Base-by-base conservation (phyloP, 2,888 invertebrate species). In the Pachycephus smyrnensis region DNA sequence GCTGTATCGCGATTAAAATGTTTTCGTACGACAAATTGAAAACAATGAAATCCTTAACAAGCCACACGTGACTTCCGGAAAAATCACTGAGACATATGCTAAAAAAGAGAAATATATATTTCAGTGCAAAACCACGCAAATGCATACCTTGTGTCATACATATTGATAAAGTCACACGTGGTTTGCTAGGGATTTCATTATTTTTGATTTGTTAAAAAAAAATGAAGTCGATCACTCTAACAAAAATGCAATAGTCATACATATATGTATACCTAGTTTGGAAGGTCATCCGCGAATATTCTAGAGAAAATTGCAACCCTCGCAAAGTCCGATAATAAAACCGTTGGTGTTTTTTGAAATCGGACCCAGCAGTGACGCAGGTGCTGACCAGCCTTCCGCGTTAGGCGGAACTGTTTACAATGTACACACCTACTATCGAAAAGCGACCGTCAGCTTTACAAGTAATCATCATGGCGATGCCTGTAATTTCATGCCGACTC, bases 331-430 rank as follows among this genome's bases (percentile, higher is more conserved):
- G 40, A 55, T 15, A 55, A 23, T 55, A 55, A 9, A 55, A 23
- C 40, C 40, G 71, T 30, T 71, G 12, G 12, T 33, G 71, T 33
- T 71, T 71, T 9, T 71, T 31, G 71, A 71, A 71, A 71, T 71
- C 11, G 33, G 31, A 71, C 30, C 71, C 71, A 32, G 11, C 71
- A 3, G 31, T 33, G 71, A 32, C 71, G 71, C 71, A 71, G 71
- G 71, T 71, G 71, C 71, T 33, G 71, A 12, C 12, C 71, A 31
- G 11, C 33, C 71, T 33, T 71, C n/a, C 12, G 71, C 71, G 31
- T 12, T 69, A 31, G 33, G 71, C 31, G 71, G 71, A 71, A 71
- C 71, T 71, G 71, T 71, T 71, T 71, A 71, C 71, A 71, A 30
- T 71, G 71, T 71, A 55, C 31, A 32, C 71, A 31, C 31, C 31